A percentile compares a stretch with the other conserved stretches of the same genome.
Conservation (phyloP, 2,888 invertebrate genomes). For the Odontomyia ornata region DNA sequence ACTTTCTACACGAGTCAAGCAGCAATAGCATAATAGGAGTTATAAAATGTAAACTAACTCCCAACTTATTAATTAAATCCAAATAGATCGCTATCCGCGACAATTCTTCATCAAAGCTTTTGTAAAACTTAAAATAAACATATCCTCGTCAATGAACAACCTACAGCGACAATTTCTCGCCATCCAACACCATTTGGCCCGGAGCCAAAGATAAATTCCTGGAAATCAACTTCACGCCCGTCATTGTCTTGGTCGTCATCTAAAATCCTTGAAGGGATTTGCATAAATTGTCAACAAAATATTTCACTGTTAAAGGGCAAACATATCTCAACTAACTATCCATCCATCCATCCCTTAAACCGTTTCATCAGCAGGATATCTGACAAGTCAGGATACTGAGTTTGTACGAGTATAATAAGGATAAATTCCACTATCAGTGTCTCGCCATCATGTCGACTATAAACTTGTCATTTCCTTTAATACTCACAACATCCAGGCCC, state of each 20-base stretch:
- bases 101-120: not conserved
- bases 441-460: slow-evolving; percentile 11
- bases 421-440: slow-evolving; percentile 7
- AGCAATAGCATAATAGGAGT: no score
- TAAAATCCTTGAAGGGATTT: slow-evolving; percentile 27
- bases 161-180: not conserved
- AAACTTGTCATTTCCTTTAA: slow-evolving; percentile 24
- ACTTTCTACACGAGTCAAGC: no score
- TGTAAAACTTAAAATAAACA: not conserved
- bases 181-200: not conserved
- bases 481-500: not conserved
- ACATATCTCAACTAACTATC: not conserved
- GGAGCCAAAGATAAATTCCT: not conserved
- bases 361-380: not conserved
- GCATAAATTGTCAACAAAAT: slow-evolving; percentile 34
- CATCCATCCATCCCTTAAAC: not conserved
- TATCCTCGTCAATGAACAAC: not conserved
- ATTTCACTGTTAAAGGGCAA: not conserved
- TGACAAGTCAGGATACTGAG: no score
- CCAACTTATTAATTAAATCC: not conserved
- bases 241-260: not conserved
- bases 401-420: no score
- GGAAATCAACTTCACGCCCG: not conserved
- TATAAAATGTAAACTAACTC: not conserved
- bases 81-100: not conserved